Conservation (phyloP, 2,888 invertebrate species). For the Andrena dorsata region DNA sequence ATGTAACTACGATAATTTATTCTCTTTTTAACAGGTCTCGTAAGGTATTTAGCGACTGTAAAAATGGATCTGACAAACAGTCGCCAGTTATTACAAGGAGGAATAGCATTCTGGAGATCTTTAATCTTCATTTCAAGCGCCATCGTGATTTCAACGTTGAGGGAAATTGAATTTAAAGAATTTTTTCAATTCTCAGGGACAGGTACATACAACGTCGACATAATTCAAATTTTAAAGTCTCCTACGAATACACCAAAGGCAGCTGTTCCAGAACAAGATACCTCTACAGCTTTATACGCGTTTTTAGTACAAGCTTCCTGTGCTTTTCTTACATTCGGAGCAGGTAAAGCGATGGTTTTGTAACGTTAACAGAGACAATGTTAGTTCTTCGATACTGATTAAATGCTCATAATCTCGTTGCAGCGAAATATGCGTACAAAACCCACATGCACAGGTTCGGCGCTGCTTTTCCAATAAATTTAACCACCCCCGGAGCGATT, state of each 20-base stretch:
- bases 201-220: conserved; percentile 72
- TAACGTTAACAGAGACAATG: neutral
- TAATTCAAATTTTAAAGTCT: conserved; percentile 66
- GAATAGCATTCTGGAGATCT: conserved; percentile 92
- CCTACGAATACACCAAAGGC: neutral
- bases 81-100: conserved; percentile 91
- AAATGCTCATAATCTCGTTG: conserved; percentile 41
- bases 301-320: conserved; percentile 89
- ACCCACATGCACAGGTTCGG: conserved; percentile 95
- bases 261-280: conserved; percentile 28
- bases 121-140: conserved; percentile 89
- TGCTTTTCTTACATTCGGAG: conserved; percentile 89
- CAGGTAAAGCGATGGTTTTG: conserved; percentile 80
- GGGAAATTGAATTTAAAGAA: conserved; percentile 72
- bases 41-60: conserved; percentile 84
- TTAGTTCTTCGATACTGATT: neutral
- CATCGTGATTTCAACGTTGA: conserved; percentile 86
- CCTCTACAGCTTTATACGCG: conserved; percentile 86
- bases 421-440: conserved; percentile 93
- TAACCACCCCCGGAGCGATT: conserved; percentile 91
- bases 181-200: conserved; percentile 75
- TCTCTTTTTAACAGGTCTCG: conserved; percentile 76
- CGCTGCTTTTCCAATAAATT: conserved; percentile 92
- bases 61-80: conserved; percentile 87
- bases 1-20: neutral